A percentile compares a stretch with the other conserved stretches of the same genome.
Evolutionary conservation across 2,797 vertebrate genomes (phyloP).

Genomic region (Enteromius unitaeniatus): DNA sequence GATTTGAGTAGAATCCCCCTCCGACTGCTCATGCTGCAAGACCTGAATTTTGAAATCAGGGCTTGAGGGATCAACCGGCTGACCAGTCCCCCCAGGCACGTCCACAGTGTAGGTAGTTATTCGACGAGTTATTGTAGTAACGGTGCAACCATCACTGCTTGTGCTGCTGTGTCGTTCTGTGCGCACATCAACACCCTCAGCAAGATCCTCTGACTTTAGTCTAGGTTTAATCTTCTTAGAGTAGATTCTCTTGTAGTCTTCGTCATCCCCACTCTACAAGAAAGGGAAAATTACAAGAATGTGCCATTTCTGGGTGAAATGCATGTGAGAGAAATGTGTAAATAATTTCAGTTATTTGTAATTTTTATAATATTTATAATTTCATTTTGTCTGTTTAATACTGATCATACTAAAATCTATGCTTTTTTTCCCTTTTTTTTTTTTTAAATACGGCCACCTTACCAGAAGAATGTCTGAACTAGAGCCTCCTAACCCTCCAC

Average conservation of each 20-base stretch:
- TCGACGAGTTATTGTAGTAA: constrained; percentile 90
- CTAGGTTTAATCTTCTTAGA: constrained; percentile 94
- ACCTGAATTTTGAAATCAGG: constrained; percentile 81
- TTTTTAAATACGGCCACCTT: constrained; percentile 60
- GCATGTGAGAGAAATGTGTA: background rate
- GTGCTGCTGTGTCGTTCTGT: constrained; percentile 91
- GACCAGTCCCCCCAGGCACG: constrained; percentile 78
- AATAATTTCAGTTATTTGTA: background rate
- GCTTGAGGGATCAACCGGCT: constrained; percentile 82
- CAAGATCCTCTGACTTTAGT: constrained; percentile 87
- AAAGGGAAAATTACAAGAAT: constrained; percentile 15
- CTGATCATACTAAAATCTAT: too few relatives aligned
- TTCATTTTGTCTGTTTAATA: background rate
- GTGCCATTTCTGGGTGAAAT: background rate
- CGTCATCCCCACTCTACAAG: constrained; percentile 90
- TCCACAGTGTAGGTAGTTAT: constrained; percentile 96
- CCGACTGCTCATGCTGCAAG: constrained; percentile 77
- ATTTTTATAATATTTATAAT: too few relatives aligned
- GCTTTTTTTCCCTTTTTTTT: too few relatives aligned
- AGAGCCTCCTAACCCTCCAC: constrained; percentile 73
- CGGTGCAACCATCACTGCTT: constrained; percentile 82
- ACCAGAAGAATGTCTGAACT: constrained; percentile 91
- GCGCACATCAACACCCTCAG: constrained; percentile 81
- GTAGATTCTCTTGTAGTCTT: constrained; percentile 93
- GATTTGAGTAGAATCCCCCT: constrained; percentile 74